Evolutionary conservation across 2,888 invertebrate species (phyloP).

Genomic region (Thera obeliscata): DNA sequence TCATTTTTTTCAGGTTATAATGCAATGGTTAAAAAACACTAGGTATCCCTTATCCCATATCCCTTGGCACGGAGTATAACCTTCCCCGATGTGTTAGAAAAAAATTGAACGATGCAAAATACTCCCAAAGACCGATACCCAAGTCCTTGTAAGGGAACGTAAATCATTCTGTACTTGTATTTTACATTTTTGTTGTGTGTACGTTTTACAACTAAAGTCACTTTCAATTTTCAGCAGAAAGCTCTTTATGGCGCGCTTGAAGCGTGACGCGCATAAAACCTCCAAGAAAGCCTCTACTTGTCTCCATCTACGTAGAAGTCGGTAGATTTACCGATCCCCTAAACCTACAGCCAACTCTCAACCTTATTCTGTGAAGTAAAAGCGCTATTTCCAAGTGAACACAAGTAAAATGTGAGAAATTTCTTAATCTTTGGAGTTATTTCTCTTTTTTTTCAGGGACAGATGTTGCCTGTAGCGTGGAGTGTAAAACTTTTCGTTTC

Average conservation of each 20-base stretch:
- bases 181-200: slow-evolving; percentile 54
- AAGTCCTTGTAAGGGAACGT: background rate
- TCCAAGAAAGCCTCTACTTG: slow-evolving; percentile 62
- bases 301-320: slow-evolving; percentile 61
- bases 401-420: slow-evolving; percentile 41
- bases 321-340: slow-evolving; percentile 56
- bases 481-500: slow-evolving; percentile 60
- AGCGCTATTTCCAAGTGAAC: slow-evolving; percentile 34
- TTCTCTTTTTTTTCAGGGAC: slow-evolving; percentile 57
- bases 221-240: slow-evolving; percentile 80
- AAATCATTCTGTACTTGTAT: background rate
- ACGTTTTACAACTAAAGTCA: slow-evolving; percentile 79
- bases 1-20: too few relatives aligned
- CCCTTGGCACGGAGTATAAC: too few relatives aligned
- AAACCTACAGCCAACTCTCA: slow-evolving; percentile 43
- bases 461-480: slow-evolving; percentile 61
- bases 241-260: slow-evolving; percentile 72
- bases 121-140: background rate
- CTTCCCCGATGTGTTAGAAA: too few relatives aligned
- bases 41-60: too few relatives aligned
- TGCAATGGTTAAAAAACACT: too few relatives aligned
- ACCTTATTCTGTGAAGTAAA: slow-evolving; percentile 42
- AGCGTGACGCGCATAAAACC: slow-evolving; percentile 76
- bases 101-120: too few relatives aligned
- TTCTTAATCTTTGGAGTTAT: slow-evolving; percentile 56